A percentile compares a stretch with the other conserved stretches of the same genome.
phyloP scores from a whole-genome alignment of 2,888 invertebrate genomes.

The Phortica magna region DNA sequence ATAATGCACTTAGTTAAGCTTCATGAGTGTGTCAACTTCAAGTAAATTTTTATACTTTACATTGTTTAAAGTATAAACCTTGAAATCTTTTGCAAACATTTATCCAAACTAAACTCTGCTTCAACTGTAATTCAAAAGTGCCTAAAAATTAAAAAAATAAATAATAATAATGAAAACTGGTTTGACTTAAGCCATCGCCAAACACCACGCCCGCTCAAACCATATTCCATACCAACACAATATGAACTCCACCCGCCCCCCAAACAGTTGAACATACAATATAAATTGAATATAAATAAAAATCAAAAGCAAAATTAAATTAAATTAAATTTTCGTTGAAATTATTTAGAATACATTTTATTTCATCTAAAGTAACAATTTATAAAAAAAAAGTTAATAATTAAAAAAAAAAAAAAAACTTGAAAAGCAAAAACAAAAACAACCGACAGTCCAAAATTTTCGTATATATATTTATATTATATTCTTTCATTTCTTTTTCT shows the following conservation, averaged over 20 bases:
- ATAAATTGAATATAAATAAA: conserved; percentile 32
- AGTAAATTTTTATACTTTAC: too few species aligned
- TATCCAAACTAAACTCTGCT: too few species aligned
- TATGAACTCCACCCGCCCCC: background rate
- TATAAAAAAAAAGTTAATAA: background rate
- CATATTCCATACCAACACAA: too few species aligned
- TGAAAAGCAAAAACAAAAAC: conserved; percentile 46
- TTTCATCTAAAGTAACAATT: conserved; percentile 2
- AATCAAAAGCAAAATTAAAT: background rate
- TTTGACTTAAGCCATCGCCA: too few species aligned
- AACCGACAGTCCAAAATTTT: conserved; percentile 59
- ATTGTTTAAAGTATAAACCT: too few species aligned
- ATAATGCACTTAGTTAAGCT: too few species aligned
- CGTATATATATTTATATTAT: conserved; percentile 76
- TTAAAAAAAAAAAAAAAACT: background rate
- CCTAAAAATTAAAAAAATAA: too few species aligned
- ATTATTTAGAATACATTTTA: conserved; percentile 17
- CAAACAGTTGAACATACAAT: conserved; percentile 12
- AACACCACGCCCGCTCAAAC: too few species aligned
- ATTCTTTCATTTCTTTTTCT: conserved; percentile 77
- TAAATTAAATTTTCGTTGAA: conserved; percentile 1
- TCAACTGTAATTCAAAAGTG: too few species aligned
- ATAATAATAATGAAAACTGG: too few species aligned
- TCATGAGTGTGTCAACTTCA: too few species aligned
- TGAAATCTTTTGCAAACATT: too few species aligned